Evolutionary conservation across 2,113 vertebrate species (phyloP).

Genomic region (Psittacara wagleri): DNA sequence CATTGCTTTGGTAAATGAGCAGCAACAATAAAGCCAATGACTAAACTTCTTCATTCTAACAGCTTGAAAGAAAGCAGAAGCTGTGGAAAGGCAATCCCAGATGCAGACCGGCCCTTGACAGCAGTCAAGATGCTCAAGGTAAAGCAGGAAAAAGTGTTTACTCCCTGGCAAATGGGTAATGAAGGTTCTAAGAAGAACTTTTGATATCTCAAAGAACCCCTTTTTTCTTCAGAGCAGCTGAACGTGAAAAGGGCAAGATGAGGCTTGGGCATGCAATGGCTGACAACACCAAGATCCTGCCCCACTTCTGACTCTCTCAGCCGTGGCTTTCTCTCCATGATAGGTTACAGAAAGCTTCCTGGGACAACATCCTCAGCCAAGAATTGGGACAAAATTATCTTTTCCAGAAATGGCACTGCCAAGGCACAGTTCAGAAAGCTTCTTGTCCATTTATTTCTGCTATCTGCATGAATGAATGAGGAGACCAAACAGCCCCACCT

Average conservation of each 20-base stretch:
- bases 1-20: neutral
- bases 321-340: neutral
- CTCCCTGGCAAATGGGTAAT: neutral
- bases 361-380: neutral
- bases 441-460: neutral
- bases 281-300: neutral
- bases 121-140: neutral
- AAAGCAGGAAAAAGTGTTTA: neutral
- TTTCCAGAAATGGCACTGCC: neutral
- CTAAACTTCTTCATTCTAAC: neutral
- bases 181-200: neutral
- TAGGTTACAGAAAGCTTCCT: neutral
- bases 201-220: neutral
- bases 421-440: neutral
- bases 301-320: neutral
- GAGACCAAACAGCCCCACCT: neutral
- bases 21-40: neutral
- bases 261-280: neutral
- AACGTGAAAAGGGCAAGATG: neutral
- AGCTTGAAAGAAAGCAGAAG: neutral
- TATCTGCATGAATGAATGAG: neutral
- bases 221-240: neutral
- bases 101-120: neutral
- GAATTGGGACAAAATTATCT: rapidly evolving
- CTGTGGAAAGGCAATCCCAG: neutral